Base-by-base conservation (phyloP, 2,888 invertebrate genomes). In the Drosophila diplacantha region DNA sequence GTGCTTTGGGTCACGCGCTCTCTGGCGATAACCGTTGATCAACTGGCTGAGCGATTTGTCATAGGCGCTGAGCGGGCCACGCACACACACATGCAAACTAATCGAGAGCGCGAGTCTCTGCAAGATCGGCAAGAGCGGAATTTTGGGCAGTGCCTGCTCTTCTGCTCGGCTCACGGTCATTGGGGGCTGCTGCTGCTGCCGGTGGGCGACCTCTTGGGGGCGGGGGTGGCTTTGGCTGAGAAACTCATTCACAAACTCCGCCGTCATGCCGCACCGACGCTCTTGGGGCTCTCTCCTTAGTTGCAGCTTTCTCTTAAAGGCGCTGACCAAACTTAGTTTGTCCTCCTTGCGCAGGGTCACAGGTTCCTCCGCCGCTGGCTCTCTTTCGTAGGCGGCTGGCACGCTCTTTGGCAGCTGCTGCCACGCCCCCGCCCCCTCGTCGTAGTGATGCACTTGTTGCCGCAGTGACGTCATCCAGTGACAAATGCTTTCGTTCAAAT, bases 401-500 rank as follows among this genome's bases (percentile, higher is more conserved):
- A 88, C 86, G 64, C 86, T 86, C 69, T 88, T 88, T 1, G 87
- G 85, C 73, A 84, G 80, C 74, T 84, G 81, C 59, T 80, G 80
- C 32, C 74, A 72, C 5, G 56, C 76, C 9, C 76, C 73, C n/a
- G 63, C 76, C 8, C 76, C 73, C 51, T 80, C 66, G 11, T 83
- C 81, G 16, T 88, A 88, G 62, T 78, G 72, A 59, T 86, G 83
- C 56, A 84, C 76, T 62, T 88, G 85, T 69, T 73, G 72, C 59
- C 88, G 85, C 72, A 88, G 71, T 75, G 81, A 78, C 56, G 80
- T 79, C 86, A 88, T 81, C 88, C 88, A 88, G 41, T 85, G 82
- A 55, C 87, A 85, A 58, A 87, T 82, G 74, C 85, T 85, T 46
- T 79, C 85, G 62, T 81, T 83, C 24, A 86, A 69, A 60, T 77